Evolutionary conservation across 2,888 invertebrate species (phyloP), one percentile per base, ranked within the genome.

Genomic region (Cecidostiba fungosa): DNA sequence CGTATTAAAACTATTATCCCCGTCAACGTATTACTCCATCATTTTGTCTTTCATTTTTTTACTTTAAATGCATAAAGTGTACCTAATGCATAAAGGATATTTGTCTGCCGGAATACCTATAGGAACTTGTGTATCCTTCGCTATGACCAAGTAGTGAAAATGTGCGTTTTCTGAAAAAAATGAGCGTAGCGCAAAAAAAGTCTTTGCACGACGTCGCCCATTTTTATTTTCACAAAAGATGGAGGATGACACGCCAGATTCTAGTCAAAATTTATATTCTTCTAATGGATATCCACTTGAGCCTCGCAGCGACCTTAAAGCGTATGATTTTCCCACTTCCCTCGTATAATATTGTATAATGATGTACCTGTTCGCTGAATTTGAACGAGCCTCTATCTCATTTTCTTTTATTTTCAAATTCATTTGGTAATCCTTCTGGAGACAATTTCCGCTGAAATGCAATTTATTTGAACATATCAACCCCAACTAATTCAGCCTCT

Each of bases 261-360:
- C 91, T 91, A 91, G 91, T 91, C 90, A 91, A 91, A 91, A 91
- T 91, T 91, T 86, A 90, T 90, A 87, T 85, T 85, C 84, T 82
- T 78, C 82, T 77, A 82, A 85, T 79, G 77, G n/a, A 84, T 86
- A 85, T 84, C 66, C 78, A 79, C 74, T 79, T 77, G 85, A 85
- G 87, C 87, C 87, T 86, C 85, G 85, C 85, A 84, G 79, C 39
- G 82, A 85, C 74, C 29, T 83, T 82, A 77, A 62, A 16, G 59
- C 59, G 43, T 77, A 79, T 81, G 23, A 78, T 87, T 84, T 74
- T 78, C 74, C 82, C 76, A n/a, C 70, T 32, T 50, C 29, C 43
- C 66, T 73, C 66, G 54, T 73, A 82, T 69, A 69, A 81, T 72
- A 73, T 50, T 82, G 73, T 72, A 81, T 77, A 81, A 85, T 50